Evolutionary conservation across 2,888 invertebrate species (phyloP).

Genomic region (Amiota communis): DNA sequence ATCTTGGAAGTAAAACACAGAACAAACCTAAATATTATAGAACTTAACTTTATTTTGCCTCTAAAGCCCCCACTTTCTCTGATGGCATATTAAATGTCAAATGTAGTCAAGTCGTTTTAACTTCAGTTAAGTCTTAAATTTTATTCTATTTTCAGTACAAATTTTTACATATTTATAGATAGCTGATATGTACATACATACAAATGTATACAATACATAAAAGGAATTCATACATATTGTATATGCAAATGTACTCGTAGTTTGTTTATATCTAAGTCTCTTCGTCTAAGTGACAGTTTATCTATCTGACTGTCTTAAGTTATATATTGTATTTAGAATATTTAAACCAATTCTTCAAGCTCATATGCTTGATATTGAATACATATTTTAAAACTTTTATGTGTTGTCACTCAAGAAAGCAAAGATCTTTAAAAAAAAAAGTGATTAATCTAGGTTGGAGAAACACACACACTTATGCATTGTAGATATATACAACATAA

Average conservation of each 20-base stretch:
- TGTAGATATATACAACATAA: too few relatives aligned
- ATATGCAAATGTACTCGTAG: too few relatives aligned
- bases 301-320: background rate
- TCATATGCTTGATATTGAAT: constrained; percentile 52
- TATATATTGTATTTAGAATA: background rate
- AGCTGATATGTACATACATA: background rate
- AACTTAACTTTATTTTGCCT: too few relatives aligned
- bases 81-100: constrained; percentile 13
- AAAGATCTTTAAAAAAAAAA: background rate
- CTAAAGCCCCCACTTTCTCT: too few relatives aligned
- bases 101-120: background rate
- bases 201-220: background rate
- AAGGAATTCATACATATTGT: too few relatives aligned
- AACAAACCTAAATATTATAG: too few relatives aligned
- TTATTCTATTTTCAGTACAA: constrained; percentile 60
- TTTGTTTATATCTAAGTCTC: too few relatives aligned
- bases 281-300: background rate
- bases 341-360: constrained; percentile 19
- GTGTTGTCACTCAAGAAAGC: constrained; percentile 48
- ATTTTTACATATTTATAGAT: constrained; percentile 60
- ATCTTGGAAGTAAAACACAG: too few relatives aligned
- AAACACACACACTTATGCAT: too few relatives aligned
- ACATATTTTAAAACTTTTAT: constrained; percentile 65
- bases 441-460: background rate
- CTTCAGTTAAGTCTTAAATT: constrained; percentile 35